These are phyloP conservation scores for Propithecus perrieri DNA, from an alignment of 2,797 vertebrate genomes.

Conservation along the genomic window DNA sequence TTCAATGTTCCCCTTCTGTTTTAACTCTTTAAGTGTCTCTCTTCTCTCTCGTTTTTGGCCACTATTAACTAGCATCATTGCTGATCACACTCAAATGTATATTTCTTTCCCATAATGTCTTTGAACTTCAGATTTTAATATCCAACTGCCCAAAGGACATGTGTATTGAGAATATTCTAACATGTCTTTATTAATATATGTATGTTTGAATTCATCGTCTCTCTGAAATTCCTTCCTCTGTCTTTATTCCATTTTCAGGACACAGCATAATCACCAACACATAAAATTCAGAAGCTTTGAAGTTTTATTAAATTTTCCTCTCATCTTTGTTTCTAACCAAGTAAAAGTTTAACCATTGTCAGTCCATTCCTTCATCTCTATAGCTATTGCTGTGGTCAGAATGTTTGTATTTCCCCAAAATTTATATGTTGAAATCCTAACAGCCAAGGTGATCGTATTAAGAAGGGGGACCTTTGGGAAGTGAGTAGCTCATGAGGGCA, in stretches of 20 bases:
- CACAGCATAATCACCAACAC: not conserved
- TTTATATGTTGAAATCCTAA: not conserved
- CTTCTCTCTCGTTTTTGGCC: not conserved
- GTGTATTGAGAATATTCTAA: not conserved
- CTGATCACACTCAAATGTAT: not conserved
- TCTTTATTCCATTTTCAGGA: not conserved
- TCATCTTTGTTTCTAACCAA: not conserved
- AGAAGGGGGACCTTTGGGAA: not conserved
- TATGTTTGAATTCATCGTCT: not conserved
- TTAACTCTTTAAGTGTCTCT: not conserved
- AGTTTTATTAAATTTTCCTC: not conserved
- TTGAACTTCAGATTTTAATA: not conserved
- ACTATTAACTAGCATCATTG: not conserved
- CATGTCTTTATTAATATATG: not conserved
- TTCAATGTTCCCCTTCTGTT: not conserved
- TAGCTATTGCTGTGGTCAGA: not conserved
- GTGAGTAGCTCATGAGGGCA: accelerated
- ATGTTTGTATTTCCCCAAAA: no score
- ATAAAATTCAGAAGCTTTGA: not conserved
- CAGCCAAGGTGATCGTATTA: no score
- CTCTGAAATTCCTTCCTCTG: not conserved
- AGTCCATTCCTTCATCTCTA: not conserved
- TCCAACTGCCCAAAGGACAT: not conserved
- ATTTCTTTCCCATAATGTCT: not conserved
- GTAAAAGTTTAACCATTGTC: not conserved